These are phyloP conservation scores for Nomada fabriciana DNA, from an alignment of 2,888 invertebrate species.

Conservation along the genomic window DNA sequence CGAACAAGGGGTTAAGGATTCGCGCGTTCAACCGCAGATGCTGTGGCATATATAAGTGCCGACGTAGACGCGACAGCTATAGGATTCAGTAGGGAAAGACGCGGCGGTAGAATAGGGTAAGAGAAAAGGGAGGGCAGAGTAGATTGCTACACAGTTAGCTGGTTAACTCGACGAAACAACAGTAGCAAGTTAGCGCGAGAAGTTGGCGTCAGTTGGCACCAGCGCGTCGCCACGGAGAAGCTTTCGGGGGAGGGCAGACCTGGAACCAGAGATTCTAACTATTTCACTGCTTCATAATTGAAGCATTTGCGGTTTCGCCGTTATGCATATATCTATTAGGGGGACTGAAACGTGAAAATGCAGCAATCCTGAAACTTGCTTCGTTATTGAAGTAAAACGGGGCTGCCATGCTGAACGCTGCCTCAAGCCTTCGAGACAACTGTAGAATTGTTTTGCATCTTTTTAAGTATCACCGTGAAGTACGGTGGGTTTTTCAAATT, in stretches of 20 bases:
- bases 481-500: too few species aligned
- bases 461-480: not conserved
- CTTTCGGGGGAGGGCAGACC: slow-evolving; percentile 33
- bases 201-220: slow-evolving; percentile 81
- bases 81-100: slow-evolving; percentile 15
- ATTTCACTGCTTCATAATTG: slow-evolving; percentile 83
- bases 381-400: slow-evolving; percentile 59
- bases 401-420: not conserved
- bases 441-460: not conserved
- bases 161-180: slow-evolving; percentile 82
- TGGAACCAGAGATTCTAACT: slow-evolving; percentile 74
- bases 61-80: slow-evolving; percentile 34
- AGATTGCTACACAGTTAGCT: slow-evolving; percentile 81
- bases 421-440: not conserved
- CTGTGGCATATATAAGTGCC: slow-evolving; percentile 28
- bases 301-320: slow-evolving; percentile 79
- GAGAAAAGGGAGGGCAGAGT: slow-evolving; percentile 66
- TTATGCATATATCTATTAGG: slow-evolving; percentile 73
- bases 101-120: slow-evolving; percentile 42
- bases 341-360: slow-evolving; percentile 66
- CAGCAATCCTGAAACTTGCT: slow-evolving; percentile 63
- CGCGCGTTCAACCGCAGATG: slow-evolving; percentile 51
- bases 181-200: slow-evolving; percentile 79
- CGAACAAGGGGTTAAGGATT: slow-evolving; percentile 27
- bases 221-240: slow-evolving; percentile 57